Evolutionary conservation across 2,797 vertebrate species (phyloP), one percentile per base, ranked within the genome.

Genomic region (Crocodylus rhombifer): DNA sequence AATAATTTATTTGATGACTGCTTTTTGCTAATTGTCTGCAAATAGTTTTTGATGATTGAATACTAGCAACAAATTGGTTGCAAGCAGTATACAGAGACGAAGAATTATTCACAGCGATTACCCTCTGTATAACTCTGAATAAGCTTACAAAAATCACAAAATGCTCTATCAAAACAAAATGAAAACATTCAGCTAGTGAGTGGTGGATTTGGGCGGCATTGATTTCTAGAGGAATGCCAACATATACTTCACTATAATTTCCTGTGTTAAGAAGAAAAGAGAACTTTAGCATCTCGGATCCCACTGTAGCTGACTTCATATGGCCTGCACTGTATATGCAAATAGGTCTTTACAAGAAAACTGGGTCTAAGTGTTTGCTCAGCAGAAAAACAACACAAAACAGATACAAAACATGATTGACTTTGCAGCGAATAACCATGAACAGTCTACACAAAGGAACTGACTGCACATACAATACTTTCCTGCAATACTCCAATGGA

Each of bases 21-120:
- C 90, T 77, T 90, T 93, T 89, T 86, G 81, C 60, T 96, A 96
- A 96, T 94, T 95, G 93, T 86, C 94, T 93, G 92, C 89, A 96
- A 95, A 94, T 91, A 94, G 90, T 96, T 57, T 95, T 91, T 91
- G 84, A 91, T 86, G 91, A 30, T 93, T 87, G 90, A 93, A 80
- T 92, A 71, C 92, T 86, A 89, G 33, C 79, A 95, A 95, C 82
- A 26, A 75, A 89, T 96, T 93, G 1, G 1, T 63, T 93, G 81
- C 82, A 91, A 92, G 80, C 77, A 82, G 80, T 92, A 36, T 36
- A 87, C n/a, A 92, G 42, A 51, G 42, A 10, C 42, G 10, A 51
- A 51, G 42, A 51, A 51, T 51, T 11, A 51, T 51, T 11, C 42
- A 51, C 42, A 51, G 42, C 42, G 42, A 51, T 51, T 51, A 51